Conservation (phyloP, 2,113 vertebrate species). For the Anser cygnoides region DNA sequence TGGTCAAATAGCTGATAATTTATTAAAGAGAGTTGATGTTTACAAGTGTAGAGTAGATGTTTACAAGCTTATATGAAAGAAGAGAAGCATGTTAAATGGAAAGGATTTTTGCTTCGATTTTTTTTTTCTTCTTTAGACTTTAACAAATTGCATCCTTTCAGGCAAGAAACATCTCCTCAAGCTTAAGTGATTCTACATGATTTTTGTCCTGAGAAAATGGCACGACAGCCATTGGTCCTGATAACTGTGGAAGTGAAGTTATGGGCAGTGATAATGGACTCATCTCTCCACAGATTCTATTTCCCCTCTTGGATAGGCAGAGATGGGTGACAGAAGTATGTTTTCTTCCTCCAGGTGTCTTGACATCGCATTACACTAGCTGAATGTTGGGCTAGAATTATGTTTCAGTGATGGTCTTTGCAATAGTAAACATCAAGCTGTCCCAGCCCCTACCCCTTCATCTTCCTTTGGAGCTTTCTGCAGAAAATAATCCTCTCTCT, state of each 20-base stretch:
- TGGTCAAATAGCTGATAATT: not conserved
- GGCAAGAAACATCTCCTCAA: not conserved
- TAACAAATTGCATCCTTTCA: not conserved
- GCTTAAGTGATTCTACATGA: not conserved
- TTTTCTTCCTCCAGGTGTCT: not conserved
- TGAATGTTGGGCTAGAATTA: not conserved
- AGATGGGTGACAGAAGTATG: not conserved
- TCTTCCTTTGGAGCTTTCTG: not conserved
- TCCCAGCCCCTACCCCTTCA: not conserved
- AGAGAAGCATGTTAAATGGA: not conserved
- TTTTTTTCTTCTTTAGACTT: not conserved
- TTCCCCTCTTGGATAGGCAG: not conserved
- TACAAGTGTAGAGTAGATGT: not conserved
- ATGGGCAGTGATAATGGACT: not conserved
- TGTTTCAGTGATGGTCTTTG: not conserved
- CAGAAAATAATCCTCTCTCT: not conserved
- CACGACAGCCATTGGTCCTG: no score
- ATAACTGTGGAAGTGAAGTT: not conserved
- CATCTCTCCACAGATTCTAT: not conserved
- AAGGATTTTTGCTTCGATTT: not conserved
- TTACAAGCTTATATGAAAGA: not conserved
- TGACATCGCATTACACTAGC: not conserved
- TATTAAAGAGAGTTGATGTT: not conserved
- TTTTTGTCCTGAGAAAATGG: not conserved
- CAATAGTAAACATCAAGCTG: not conserved